Evolutionary conservation across 2,113 vertebrate species (phyloP), one percentile per base, ranked within the genome.

Genomic region (Globicephala melas): DNA sequence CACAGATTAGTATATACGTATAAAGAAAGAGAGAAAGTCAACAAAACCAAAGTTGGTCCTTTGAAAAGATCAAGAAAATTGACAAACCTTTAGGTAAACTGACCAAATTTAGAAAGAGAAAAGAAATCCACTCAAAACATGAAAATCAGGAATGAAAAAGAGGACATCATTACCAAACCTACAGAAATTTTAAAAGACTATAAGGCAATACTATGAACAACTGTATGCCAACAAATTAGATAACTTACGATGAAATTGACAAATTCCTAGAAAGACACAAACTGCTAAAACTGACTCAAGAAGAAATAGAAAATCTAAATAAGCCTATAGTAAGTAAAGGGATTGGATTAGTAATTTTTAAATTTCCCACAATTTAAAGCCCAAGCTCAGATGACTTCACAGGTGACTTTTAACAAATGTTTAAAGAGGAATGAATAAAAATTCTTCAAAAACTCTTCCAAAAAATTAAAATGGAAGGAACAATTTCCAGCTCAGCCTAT

Each of bases 181-280:
- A 89, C 5, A 44, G 17, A 67, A 62, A 79, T 20, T 79, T 79
- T 55, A 36, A 36, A 80, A 79, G 14, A 55, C 38, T 89, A 63
- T 65, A 70, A 88, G 62, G 33, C 23, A 55, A 89, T 91, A 70
- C 62, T 91, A 5, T 68, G 25, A 71, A 79, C n/a, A 86, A 71
- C 5, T 80, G 14, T 50, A 62, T 86, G n/a, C 25, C 62, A 83
- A 89, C 68, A 67, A 95, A 74, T 89, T 67, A 83, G 79, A 47
- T 36, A 84, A 76, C 18, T 21, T 95, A 58, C 31, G 60, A 31
- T 67, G 11, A 84, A 68, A 58, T 82, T 62, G 86, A 44, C 3
- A 60, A 84, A 95, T 90, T 95, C 31, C 47, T 90, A 90, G 87
- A 65, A 90, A 90, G 31, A 47, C 17, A 76, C 68, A 84, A 83